Evolutionary conservation across 2,888 invertebrate genomes (phyloP).

Genomic region (Cyclophora punctaria): DNA sequence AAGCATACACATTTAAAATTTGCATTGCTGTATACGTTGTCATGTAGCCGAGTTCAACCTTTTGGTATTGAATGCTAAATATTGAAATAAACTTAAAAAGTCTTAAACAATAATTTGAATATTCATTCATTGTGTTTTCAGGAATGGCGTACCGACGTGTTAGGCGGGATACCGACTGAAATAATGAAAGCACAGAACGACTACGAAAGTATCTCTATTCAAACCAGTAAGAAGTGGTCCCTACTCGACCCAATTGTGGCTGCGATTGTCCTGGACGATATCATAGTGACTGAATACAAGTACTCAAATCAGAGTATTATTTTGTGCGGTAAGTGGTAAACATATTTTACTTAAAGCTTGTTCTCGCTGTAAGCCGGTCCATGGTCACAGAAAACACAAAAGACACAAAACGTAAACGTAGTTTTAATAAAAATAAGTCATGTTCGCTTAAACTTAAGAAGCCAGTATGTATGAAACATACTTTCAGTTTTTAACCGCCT

Average conservation of each 20-base stretch:
- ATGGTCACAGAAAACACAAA: no score
- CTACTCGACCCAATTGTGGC: constrained; percentile 34
- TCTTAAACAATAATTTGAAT: no score
- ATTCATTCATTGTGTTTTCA: constrained; percentile 12
- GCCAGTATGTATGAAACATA: no score
- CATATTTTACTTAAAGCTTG: no score
- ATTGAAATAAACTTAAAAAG: no score
- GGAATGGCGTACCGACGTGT: constrained; percentile 32
- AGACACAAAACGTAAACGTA: no score
- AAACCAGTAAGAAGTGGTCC: constrained; percentile 18
- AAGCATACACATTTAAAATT: no score
- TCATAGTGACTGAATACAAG: constrained; percentile 23
- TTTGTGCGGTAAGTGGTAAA: constrained; percentile 34
- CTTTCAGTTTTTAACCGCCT: not conserved
- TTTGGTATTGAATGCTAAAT: not conserved
- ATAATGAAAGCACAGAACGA: constrained; percentile 29
- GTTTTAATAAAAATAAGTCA: no score
- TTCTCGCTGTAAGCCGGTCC: no score
- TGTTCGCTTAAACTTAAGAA: no score
- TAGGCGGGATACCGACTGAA: constrained; percentile 33
- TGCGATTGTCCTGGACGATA: constrained; percentile 23
- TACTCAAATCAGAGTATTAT: constrained; percentile 29
- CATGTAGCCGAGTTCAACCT: not conserved
- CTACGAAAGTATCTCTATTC: constrained; percentile 29
- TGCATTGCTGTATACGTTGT: not conserved